A percentile compares a stretch with the other conserved stretches of the same genome.
These are phyloP conservation scores for Theodoxus fluviatilis DNA, from an alignment of 2,888 invertebrate genomes.

Conservation along the genomic window DNA sequence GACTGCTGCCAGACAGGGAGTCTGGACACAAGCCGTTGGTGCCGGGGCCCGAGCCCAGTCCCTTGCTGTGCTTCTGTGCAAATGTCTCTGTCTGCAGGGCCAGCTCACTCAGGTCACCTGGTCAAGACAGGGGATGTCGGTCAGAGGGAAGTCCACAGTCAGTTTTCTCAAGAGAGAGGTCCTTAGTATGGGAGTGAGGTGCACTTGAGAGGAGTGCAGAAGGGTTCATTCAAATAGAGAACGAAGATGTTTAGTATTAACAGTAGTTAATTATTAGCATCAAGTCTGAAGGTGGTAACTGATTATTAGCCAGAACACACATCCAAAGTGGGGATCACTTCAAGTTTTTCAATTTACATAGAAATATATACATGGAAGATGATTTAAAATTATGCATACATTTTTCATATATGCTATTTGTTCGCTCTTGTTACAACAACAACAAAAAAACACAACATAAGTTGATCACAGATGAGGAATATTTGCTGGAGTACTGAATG, in stretches of 20 bases:
- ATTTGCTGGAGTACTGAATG: too few species aligned
- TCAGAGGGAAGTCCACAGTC: neutral
- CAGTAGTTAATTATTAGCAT: neutral
- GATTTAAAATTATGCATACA: neutral
- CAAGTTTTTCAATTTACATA: neutral
- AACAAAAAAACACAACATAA: neutral
- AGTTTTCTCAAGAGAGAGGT: neutral
- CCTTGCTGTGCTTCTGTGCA: constrained; percentile 49
- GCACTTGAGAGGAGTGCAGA: neutral
- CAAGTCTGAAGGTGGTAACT: neutral
- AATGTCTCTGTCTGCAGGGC: constrained; percentile 59
- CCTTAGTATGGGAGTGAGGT: neutral
- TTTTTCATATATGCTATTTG: neutral
- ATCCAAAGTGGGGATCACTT: neutral
- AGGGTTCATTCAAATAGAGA: neutral
- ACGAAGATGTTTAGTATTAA: neutral
- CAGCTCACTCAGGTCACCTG: constrained; percentile 56
- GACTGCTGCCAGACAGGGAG: constrained; percentile 43
- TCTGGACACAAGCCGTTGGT: constrained; percentile 41
- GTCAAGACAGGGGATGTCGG: constrained; percentile 10
- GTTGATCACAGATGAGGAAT: neutral
- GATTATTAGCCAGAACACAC: neutral
- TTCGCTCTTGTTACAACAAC: neutral
- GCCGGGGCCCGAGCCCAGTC: constrained; percentile 29
- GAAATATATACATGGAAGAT: neutral